Evolutionary conservation across 2,113 vertebrate genomes (phyloP), one percentile per base, ranked within the genome.

Genomic region (Lontra canadensis): DNA sequence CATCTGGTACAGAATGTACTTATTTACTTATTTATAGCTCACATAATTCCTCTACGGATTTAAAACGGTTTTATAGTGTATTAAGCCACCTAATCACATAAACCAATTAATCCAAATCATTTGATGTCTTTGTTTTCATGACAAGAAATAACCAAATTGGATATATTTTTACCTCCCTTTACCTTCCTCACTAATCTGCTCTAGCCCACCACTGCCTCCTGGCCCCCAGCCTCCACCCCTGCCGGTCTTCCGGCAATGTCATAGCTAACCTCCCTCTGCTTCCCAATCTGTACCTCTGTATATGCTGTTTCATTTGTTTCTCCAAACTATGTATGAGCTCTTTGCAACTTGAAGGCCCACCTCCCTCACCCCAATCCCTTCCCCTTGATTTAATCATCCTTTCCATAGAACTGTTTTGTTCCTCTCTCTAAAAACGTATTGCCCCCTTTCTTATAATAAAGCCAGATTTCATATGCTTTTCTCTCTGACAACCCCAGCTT

Each of bases 81-180:
- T 63, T 95, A 96, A 97, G 52, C 67, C 21, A 0, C 89, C 92
- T 92, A 96, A 88, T 96, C 73, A 69, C 42, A 92, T 96, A 97
- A 95, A 23, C 39, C 49, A 83, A 86, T 98, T 94, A 96, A 93
- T 84, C 61, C 39, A 74, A 93, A 88, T 97, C 18, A 95, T 84
- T 94, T 83, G 29, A 82, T 93, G 89, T 96, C 90, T 97, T 97
- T 97, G 86, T 96, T 95, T 95, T 86, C 82, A 47, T 93, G 74
- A 84, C 76, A 95, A 92, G 65, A 95, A 84, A 69, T 90, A 94
- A 94, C 39, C 14, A 94, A 80, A 49, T 15, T 89, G 89, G 6
- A 71, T 91, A n/a, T 10, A 94, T 69, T 76, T 96, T 89, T 83
- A 74, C 71, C 25, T 94, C 29, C 12, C 6, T n/a, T 95, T 96